Evolutionary conservation across 2,113 vertebrate genomes (phyloP), one percentile per base, ranked within the genome.

Genomic region (Melanocharis versteri): DNA sequence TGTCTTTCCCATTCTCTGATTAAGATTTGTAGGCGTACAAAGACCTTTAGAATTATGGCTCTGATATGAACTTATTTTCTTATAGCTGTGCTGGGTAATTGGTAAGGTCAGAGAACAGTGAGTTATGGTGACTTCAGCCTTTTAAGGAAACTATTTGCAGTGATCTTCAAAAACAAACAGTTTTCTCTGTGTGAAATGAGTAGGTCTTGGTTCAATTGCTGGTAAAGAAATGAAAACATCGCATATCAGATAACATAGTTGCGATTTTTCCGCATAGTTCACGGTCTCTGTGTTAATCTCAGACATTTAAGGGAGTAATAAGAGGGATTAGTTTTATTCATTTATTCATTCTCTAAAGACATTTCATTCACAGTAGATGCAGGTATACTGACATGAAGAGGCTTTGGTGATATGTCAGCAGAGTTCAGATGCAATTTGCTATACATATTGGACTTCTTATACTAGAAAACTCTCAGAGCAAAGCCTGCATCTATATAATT

Each of bases 381-480:
- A 76, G 57, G 27, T 64, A 15, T 23, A 31, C 28, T 56, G 53
- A 26, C 40, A 23, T 22, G 40, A 48, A 58, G 39, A 64, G 86
- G 27, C 78, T 82, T 75, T 2, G 4, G 17, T 71, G 70, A 37
- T 64, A 51, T 9, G 4, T 68, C 40, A 75, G 60, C 39, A 51
- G 57, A 76, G 54, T 72, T 94, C 65, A 87, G 37, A 26, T 79
- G 30, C 6, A 3, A 69, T 78, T 77, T 94, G 44, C 37, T 48
- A 0, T 33, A 14, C 1, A 0, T 75, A 15, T 22, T 51, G 40
- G 40, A 53, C 53, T 61, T 35, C 6, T 37, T 17, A 53, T 5
- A 33, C 53, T 24, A 15, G 50, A 27, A 71, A 56, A 53, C 31
- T 73, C 39, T 71, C 31, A 31, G 69, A 87, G 35, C 35, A 64